These are phyloP conservation scores for Pogonophryne albipinna DNA, from an alignment of 2,797 vertebrate species.

Conservation along the genomic window DNA sequence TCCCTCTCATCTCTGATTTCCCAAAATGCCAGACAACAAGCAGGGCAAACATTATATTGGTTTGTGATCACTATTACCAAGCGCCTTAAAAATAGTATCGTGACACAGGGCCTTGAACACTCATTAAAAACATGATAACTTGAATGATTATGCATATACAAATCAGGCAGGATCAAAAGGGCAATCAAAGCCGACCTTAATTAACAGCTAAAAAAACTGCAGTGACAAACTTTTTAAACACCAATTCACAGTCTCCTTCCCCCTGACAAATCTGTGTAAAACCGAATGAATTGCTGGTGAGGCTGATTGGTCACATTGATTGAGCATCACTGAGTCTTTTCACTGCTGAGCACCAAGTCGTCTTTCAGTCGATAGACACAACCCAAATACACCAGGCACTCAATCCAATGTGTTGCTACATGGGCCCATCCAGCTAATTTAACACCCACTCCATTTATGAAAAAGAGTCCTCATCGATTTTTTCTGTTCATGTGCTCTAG, in stretches of 20 bases:
- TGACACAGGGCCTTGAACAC: constrained; percentile 41
- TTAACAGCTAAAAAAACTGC: constrained; percentile 38
- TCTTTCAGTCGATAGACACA: constrained; percentile 83
- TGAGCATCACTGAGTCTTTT: constrained; percentile 79
- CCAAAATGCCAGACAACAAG: constrained; percentile 55
- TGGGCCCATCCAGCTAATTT: constrained; percentile 84
- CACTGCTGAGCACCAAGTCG: constrained; percentile 79
- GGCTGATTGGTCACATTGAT: constrained; percentile 83
- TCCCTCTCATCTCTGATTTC: constrained; percentile 47
- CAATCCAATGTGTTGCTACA: constrained; percentile 84
- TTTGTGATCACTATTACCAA: constrained; percentile 65
- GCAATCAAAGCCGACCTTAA: constrained; percentile 57
- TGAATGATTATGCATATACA: constrained; percentile 69
- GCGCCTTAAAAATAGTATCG: constrained; percentile 49
- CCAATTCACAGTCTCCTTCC: constrained; percentile 35
- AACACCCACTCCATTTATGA: constrained; percentile 87
- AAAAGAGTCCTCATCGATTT: constrained; percentile 86
- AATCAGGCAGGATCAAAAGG: constrained; percentile 63
- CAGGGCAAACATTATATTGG: constrained; percentile 58
- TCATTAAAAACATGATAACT: constrained; percentile 51
- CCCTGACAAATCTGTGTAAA: constrained; percentile 62
- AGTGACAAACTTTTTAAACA: constrained; percentile 47
- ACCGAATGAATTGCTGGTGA: constrained; percentile 73
- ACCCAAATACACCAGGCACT: constrained; percentile 84
- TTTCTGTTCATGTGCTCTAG: constrained; percentile 77